Conservation (phyloP, 2,888 invertebrate species). For the Pollenia amentaria region DNA sequence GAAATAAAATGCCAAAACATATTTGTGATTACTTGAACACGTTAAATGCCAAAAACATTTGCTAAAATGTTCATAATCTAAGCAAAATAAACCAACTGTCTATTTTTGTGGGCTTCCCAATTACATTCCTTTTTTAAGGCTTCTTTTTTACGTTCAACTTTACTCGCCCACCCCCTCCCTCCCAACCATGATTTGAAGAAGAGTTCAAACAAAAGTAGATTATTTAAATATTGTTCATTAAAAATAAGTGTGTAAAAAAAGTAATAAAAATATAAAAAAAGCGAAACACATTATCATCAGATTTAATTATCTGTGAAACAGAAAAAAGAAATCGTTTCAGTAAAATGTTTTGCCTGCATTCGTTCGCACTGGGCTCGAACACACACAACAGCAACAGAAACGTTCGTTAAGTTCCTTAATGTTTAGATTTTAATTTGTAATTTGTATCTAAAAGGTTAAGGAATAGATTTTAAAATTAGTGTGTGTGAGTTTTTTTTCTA, state of each 20-base stretch:
- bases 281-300: conserved; percentile 52
- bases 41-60: conserved; percentile 44
- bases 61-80: not conserved
- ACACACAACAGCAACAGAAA: not conserved
- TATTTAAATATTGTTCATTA: conserved; percentile 39
- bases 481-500: not conserved
- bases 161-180: not conserved
- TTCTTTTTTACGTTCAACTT: conserved; percentile 6
- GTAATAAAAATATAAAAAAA: conserved; percentile 1
- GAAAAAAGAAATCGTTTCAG: conserved; percentile 2
- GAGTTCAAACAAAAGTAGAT: conserved; percentile 5
- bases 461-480: no score
- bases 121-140: conserved; percentile 11
- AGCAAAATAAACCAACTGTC: conserved; percentile 11
- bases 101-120: conserved; percentile 19
- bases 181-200: not conserved
- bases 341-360: not conserved
- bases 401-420: not conserved
- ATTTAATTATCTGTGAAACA: conserved; percentile 68
- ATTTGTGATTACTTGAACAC: not conserved
- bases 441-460: not conserved
- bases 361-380: not conserved
- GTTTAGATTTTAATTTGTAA: conserved; percentile 9
- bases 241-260: conserved; percentile 1
- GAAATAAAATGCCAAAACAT: conserved; percentile 42